Evolutionary conservation across 2,113 vertebrate genomes (phyloP).

Genomic region (Antidorcas marsupialis): DNA sequence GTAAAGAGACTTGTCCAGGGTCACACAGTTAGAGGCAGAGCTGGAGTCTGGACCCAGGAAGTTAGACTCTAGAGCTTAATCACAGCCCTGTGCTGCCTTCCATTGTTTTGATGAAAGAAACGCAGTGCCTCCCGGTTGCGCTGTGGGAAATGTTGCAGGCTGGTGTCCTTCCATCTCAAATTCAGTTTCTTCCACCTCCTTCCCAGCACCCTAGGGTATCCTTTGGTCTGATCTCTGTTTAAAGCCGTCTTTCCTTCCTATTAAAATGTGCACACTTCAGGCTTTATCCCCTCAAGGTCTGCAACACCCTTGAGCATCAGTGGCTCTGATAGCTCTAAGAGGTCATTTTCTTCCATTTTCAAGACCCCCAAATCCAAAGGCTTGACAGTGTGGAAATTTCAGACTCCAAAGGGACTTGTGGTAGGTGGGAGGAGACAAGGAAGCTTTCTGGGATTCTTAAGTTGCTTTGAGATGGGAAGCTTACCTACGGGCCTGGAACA

Average conservation of each 20-base stretch:
- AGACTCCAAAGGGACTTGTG: not conserved
- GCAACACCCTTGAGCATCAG: not conserved
- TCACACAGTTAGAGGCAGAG: not conserved
- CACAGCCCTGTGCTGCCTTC: too few species aligned
- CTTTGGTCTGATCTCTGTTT: not conserved
- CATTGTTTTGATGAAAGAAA: not conserved
- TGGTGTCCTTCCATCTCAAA: not conserved
- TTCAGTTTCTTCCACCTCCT: not conserved
- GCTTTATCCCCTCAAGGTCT: not conserved
- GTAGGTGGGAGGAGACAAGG: not conserved
- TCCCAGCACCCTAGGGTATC: not conserved
- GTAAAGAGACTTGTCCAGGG: not conserved
- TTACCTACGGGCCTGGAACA: not conserved
- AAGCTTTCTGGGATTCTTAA: not conserved
- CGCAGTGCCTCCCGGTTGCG: not conserved
- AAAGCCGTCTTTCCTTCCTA: not conserved
- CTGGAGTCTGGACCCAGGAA: not conserved
- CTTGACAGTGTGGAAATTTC: not conserved
- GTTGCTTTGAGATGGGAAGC: not conserved
- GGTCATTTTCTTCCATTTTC: not conserved
- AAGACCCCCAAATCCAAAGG: not conserved
- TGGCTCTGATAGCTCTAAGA: not conserved
- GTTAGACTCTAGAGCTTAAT: not conserved
- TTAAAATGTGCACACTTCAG: not conserved
- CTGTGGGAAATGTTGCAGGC: not conserved